Evolutionary conservation across 2,113 vertebrate species (phyloP).

Genomic region (Sinocyclocheilus anshuiensis): DNA sequence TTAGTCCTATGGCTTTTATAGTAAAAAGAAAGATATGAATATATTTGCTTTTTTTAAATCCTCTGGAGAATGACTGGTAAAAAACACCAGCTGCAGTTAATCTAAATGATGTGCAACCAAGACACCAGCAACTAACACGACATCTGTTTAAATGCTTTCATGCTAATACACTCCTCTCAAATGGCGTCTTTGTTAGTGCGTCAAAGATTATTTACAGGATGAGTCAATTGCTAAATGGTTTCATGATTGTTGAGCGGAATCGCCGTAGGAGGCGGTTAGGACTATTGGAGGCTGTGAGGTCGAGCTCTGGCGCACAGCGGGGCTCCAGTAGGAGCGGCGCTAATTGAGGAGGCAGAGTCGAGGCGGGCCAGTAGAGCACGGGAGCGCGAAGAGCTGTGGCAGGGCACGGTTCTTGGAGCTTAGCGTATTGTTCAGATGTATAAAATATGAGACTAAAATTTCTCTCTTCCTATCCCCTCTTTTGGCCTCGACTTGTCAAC

Average conservation of each 20-base stretch:
- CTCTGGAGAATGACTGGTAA: not conserved
- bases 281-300: slow-evolving; percentile 59
- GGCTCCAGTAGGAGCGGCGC: slow-evolving; percentile 59
- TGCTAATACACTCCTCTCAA: slow-evolving; percentile 75
- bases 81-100: slow-evolving; percentile 20
- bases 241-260: slow-evolving; percentile 65
- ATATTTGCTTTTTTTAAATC: not conserved
- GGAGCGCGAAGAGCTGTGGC: slow-evolving; percentile 47
- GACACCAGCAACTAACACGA: slow-evolving; percentile 66
- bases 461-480: slow-evolving; percentile 31
- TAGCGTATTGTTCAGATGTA: slow-evolving; percentile 47
- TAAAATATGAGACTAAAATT: slow-evolving; percentile 50
- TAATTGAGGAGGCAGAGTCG: slow-evolving; percentile 66
- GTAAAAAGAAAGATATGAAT: not conserved
- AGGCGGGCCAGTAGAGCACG: slow-evolving; percentile 45
- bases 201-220: slow-evolving; percentile 78
- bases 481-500: not conserved
- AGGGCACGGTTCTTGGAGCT: slow-evolving; percentile 48
- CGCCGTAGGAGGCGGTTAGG: slow-evolving; percentile 70
- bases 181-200: slow-evolving; percentile 73
- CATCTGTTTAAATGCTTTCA: slow-evolving; percentile 75
- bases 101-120: slow-evolving; percentile 31
- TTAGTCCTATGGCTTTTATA: not conserved
- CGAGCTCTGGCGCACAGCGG: slow-evolving; percentile 62
- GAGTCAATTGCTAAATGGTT: slow-evolving; percentile 69